Evolutionary conservation across 2,797 vertebrate species (phyloP).

Genomic region (Darevskia mixta): DNA sequence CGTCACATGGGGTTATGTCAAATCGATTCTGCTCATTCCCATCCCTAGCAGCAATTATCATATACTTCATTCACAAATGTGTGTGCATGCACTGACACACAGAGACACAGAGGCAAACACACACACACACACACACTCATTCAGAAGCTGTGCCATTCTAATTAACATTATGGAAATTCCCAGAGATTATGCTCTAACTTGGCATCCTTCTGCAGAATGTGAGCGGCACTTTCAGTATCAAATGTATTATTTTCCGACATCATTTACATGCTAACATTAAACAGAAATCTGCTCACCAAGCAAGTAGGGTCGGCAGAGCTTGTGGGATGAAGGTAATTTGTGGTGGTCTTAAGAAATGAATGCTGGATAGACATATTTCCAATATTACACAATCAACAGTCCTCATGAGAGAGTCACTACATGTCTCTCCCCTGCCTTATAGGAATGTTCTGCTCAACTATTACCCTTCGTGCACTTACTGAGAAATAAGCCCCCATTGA

Average conservation of each 20-base stretch:
- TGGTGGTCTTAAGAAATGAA: too few relatives aligned
- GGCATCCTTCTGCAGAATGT: background rate
- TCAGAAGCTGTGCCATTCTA: background rate
- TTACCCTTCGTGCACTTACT: background rate
- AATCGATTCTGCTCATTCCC: constrained; percentile 4
- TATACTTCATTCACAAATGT: background rate
- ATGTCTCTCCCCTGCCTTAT: too few relatives aligned
- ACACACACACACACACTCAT: background rate
- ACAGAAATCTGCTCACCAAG: background rate
- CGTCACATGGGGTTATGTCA: constrained; percentile 21
- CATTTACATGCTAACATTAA: background rate
- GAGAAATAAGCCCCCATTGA: background rate
- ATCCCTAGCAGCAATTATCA: constrained; percentile 38
- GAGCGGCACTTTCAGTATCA: background rate
- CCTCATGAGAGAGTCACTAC: too few relatives aligned
- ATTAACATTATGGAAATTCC: background rate
- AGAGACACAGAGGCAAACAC: too few relatives aligned
- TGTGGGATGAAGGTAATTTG: too few relatives aligned
- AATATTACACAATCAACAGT: too few relatives aligned
- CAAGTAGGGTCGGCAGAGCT: too few relatives aligned
- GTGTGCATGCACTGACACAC: background rate
- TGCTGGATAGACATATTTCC: too few relatives aligned
- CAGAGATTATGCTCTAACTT: too few relatives aligned
- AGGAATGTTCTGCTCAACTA: background rate
- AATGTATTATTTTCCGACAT: background rate